Evolutionary conservation across 2,113 vertebrate genomes (phyloP), one percentile per base, ranked within the genome.

Genomic region (Chrysemys picta): DNA sequence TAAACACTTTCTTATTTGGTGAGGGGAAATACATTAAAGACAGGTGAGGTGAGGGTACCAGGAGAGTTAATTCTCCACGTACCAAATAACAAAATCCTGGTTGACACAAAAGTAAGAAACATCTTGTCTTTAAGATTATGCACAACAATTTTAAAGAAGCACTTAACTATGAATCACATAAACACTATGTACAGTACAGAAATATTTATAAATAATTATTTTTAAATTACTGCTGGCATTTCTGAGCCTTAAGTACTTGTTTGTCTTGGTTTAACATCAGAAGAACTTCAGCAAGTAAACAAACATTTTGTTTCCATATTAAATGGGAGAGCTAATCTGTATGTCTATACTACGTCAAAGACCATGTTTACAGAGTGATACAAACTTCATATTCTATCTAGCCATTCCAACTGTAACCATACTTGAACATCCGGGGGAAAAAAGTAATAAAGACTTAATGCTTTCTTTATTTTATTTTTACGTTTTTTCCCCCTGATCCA

Each of bases 271-370:
- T 94, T 65, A 87, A 87, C n/a, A 56, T 90, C 47, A 88, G 84
- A 87, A 84, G 16, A 93, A 49, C 19, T 25, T 25, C 75, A 90
- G 56, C 38, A 85, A 93, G 31, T 82, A 87, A 95, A 80, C 16
- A 86, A 89, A 62, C 1, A 21, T 24, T 81, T 92, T 91, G 35
- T 83, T 94, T 69, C 65, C 50, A 81, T 19, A 17, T 76, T 94
- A 54, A 16, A 85, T 80, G 11, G 90, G 80, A 76, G 54, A 82
- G 21, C 56, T 86, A 35, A 52, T 25, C 21, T 52, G 25, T 80
- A 85, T 38, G 9, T 53, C 19, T 89, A 42, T 35, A 72, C 45
- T 29, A 91, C 80, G 92, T 93, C 85, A 92, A 93, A 89, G 56
- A 56, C 65, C 10, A 13, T 0, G 0, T 84, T 78, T 92, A 10